Base-by-base conservation (phyloP, 1,140 invertebrate species). In the Drosophila tristis region DNA sequence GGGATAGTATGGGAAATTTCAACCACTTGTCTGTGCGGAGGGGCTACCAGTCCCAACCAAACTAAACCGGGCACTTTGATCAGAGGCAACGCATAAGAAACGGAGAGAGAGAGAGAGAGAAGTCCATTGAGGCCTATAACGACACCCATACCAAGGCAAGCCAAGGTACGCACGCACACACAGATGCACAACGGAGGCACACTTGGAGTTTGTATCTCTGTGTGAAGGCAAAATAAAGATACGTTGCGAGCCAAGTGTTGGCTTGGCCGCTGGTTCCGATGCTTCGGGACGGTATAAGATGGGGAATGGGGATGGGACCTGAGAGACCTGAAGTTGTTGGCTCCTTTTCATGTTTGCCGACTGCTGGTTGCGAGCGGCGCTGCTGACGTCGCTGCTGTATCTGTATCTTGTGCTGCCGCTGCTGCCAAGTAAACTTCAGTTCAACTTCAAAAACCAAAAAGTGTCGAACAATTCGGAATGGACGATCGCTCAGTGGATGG, bases 121-220 rank as follows among this genome's bases (percentile, higher is more conserved):
- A 86, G 78, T 87, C 84, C 82, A 86, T 86, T 86, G 82, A 86
- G 78, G 82, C 82, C 82, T 78, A 86, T 82, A 87, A 82, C 82
- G 75, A 86, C 74, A 82, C 63, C 55, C 63, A 80, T 50, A 80
- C 64, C 53, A 65, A 29, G 16, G 25, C 51, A 45, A 55, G 20
- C 71, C 20, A 20, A 2, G 20, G 20, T 20, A 20, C 20, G 20
- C 20, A 78, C 55, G 57, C 39, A 31, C 59, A 73, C 72, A 76
- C 56, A 31, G 51, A 74, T 66, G 66, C 29, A 57, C 71, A 78
- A 70, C 50, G 51, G 65, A 71, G 60, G 65, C 72, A 20, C 20
- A 20, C 63, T 63, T 74, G 60, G 66, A 74, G 55, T 31, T 61
- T 44, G 49, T 48, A 35, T 35, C 31, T 35, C 3, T 80, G 78